Conservation (phyloP, 2,888 invertebrate species). For the Drosophila imparisetae region DNA sequence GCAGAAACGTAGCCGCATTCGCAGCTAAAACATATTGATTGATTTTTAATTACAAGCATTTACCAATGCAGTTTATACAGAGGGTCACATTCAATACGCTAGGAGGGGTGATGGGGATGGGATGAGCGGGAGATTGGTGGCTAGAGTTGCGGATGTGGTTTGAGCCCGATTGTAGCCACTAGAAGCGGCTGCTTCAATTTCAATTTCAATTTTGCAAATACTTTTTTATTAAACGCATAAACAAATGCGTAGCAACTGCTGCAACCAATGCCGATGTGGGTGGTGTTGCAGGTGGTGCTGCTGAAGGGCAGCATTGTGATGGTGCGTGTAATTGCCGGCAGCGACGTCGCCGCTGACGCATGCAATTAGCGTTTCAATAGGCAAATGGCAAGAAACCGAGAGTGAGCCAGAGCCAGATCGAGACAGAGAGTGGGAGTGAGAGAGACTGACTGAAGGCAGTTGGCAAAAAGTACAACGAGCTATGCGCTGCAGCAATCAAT, state of each 20-base stretch:
- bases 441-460: slow-evolving; percentile 39
- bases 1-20: slow-evolving; percentile 39
- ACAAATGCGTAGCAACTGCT: slow-evolving; percentile 59
- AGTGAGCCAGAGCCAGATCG: neutral
- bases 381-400: slow-evolving; percentile 20
- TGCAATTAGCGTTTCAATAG: slow-evolving; percentile 66
- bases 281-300: neutral
- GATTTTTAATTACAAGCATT: slow-evolving; percentile 79
- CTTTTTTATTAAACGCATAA: slow-evolving; percentile 76
- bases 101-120: neutral
- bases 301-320: neutral
- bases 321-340: slow-evolving; percentile 60
- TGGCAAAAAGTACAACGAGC: slow-evolving; percentile 45
- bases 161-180: slow-evolving; percentile 22
- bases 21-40: slow-evolving; percentile 72
- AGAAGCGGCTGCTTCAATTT: slow-evolving; percentile 68
- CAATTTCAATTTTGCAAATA: slow-evolving; percentile 70
- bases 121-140: neutral
- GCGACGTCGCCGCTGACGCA: slow-evolving; percentile 52
- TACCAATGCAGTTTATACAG: slow-evolving; percentile 56
- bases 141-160: neutral
- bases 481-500: slow-evolving; percentile 57
- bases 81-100: slow-evolving; percentile 39
- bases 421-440: neutral
- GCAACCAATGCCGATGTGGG: slow-evolving; percentile 1